phyloP scores from a whole-genome alignment of 2,888 invertebrate species.

The Pachydiplax longipennis region DNA sequence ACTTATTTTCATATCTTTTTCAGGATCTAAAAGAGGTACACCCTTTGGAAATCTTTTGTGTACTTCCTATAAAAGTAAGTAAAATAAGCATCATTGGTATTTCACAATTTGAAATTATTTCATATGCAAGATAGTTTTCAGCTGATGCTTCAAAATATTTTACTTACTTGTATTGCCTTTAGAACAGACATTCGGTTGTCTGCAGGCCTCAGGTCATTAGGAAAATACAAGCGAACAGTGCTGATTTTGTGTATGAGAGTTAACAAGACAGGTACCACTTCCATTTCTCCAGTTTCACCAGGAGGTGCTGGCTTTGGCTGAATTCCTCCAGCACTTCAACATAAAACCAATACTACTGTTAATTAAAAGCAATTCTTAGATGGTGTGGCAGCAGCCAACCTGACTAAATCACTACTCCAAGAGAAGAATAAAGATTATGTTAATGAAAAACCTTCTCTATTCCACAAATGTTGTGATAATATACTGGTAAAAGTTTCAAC shows the following conservation, averaged over 20 bases:
- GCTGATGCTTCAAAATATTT: background rate
- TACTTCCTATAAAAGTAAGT: conserved; percentile 68
- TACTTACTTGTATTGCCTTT: conserved; percentile 73
- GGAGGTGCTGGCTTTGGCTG: conserved; percentile 75
- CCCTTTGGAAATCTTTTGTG: conserved; percentile 88
- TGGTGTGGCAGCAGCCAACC: background rate
- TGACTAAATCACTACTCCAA: no score
- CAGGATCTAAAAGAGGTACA: conserved; percentile 89
- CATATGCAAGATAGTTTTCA: background rate
- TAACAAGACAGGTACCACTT: conserved; percentile 87
- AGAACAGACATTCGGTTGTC: conserved; percentile 87
- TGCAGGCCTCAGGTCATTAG: conserved; percentile 84
- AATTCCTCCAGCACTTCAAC: conserved; percentile 56
- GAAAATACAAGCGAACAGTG: conserved; percentile 88
- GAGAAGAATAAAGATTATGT: no score
- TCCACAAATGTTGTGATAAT: background rate
- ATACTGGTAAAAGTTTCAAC: no score
- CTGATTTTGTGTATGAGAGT: conserved; percentile 85
- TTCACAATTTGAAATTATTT: background rate
- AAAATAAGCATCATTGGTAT: background rate
- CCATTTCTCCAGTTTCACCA: conserved; percentile 78
- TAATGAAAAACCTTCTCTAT: no score
- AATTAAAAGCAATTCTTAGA: no score
- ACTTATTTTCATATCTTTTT: conserved; percentile 95
- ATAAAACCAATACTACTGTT: background rate